Base-by-base conservation (phyloP, 2,113 vertebrate species). In the Pycnonotus jocosus region DNA sequence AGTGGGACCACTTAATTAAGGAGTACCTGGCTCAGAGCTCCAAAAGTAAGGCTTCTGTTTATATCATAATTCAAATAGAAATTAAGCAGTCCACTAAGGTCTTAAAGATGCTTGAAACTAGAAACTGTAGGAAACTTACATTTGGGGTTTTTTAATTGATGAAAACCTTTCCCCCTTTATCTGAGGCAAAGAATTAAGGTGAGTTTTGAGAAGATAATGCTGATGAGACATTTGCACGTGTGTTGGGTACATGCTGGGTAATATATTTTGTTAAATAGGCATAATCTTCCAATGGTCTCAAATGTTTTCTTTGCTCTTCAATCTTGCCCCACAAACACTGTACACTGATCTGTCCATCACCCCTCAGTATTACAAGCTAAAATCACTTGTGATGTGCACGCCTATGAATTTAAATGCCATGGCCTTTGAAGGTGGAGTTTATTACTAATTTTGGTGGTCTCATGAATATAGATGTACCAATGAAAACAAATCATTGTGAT, bases 1-100 rank as follows among this genome's bases (percentile, higher is more conserved):
- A 72, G 45, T 80, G 78, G 66, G 62, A 56, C n/a, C 65, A 78
- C 86, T 91, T 90, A 81, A 84, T 86, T 84, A 71, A 89, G 69
- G 40, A 56, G 24, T 84, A 37, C 23, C 37, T 11, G 3, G 4
- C 72, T 84, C 45, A 81, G 47, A 91, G 57, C 44, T 86, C 20
- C 24, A 33, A 19, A 95, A 85, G 17, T 35, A 48, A 90, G 48
- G 45, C 53, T 89, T 86, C 27, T 82, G 4, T 81, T 91, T 70
- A 37, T 69, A 48, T 51, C 6, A 68, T 35, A 81, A 69, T 72
- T 92, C n/a, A 85, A 73, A 79, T 19, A 44, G 40, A 92, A 91
- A 71, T 86, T 37, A 84, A 50, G 15, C 25, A 48, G 21, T 77
- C 19, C 16, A 38, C 14, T 45, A 80, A 74, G 16, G 37, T 66